Evolutionary conservation across 2,797 vertebrate species (phyloP), one percentile per base, ranked within the genome.

Genomic region (Peromyscus eremicus): DNA sequence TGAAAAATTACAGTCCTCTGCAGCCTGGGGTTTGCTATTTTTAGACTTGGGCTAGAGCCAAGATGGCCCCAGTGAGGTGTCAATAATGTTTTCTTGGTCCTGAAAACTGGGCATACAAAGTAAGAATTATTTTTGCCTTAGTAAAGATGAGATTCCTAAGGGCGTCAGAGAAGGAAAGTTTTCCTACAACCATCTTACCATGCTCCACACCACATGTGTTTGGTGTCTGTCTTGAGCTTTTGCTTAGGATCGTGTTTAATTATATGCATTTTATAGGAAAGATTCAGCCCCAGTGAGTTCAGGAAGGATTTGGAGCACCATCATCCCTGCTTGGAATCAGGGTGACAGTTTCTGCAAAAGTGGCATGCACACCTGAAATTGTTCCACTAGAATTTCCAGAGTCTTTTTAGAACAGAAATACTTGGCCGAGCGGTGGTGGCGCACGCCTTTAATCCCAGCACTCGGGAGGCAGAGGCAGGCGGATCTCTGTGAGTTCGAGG

Each of bases 21-120:
- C 55, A 92, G 83, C 93, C 89, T 91, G 73, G 37, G 73, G n/a
- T 89, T 93, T 96, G 82, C 71, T 97, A n/a, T 77, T 89, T 95
- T 97, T 95, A 96, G 93, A 91, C n/a, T 32, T 96, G 80, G 55
- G 4, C 92, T 84, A 40, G 86, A 49, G 32, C 57, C 82, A 94
- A 60, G 82, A 91, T 88, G 70, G 85, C 27, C 95, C 40, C 57
- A 94, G 79, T 95, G 86, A 86, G 91, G 60, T 93, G 66, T 97
- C 85, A 79, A 37, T 95, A 95, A 91, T 89, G 37, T 29, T 81
- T 94, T 62, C 80, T 66, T 73, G 66, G 70, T 95, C 43, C 84
- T 94, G 37, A 95, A 97, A 92, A 92, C 57, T 14, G 82, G 46
- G 73, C 0, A 25, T 5, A 75, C 32, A 37, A 89, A 68, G 19